Base-by-base conservation (phyloP, 1,140 invertebrate species). In the Trinorchestia longiramus region DNA sequence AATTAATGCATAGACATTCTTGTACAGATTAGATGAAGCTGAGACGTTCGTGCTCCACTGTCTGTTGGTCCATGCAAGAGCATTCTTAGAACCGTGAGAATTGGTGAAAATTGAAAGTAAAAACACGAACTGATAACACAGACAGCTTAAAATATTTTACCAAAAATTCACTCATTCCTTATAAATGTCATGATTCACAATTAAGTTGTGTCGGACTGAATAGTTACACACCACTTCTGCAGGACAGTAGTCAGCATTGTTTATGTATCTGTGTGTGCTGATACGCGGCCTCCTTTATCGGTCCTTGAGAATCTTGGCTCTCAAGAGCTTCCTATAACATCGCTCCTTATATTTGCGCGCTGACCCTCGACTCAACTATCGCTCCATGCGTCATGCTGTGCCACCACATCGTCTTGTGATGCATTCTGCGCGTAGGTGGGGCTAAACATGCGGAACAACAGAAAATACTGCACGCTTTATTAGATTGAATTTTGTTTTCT, bases 311-410 rank as follows among this genome's bases (percentile, higher is more conserved):
- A 90, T 90, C 28, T 11, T 4, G 28, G 41, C 43, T 42, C 88
- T 90, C 88, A 42, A 90, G 88, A 90, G 88, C 88, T 90, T 90
- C 88, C 88, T 90, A 77, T 77, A 77, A 77, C 62, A 77, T 77
- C 62, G 62, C 62, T 77, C 62, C 62, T 77, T 36, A 28, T 77
- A 77, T 36, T 53, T 77, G 62, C 62, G 62, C 62, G 11, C 62
- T 77, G 62, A 77, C 62, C 62, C 62, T 11, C 62, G 15, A 28
- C 62, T 77, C 15, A 23, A 28, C 36, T 90, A 90, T 90, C 88
- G 43, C 28, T 0, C 88, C n/a, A 90, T 90, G 88, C 88, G 88
- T 90, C 88, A 90, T 90, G 88, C 41, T 15, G 8, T 42, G 23
- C 62, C 11, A 11, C 62, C 36, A 77, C 62, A 77, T 77, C 36